phyloP scores from a whole-genome alignment of 2,888 invertebrate species.

The Drosophila anomelani region DNA sequence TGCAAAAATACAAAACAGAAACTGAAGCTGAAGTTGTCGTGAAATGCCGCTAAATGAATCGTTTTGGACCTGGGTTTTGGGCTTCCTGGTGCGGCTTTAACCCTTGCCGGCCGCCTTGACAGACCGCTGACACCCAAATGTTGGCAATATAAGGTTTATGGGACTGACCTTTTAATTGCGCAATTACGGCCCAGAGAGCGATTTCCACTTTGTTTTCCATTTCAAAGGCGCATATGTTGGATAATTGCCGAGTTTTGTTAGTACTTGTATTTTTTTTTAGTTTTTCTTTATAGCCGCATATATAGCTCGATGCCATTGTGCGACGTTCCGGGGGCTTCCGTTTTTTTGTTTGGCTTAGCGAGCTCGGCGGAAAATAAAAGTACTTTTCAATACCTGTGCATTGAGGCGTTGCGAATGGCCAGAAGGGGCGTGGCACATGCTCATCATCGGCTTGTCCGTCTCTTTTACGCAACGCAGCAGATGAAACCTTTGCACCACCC shows the following conservation, averaged over 20 bases:
- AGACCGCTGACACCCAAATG: conserved; percentile 40
- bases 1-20: conserved; percentile 5
- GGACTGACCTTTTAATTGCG: conserved; percentile 53
- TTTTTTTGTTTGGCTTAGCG: conserved; percentile 78
- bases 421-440: conserved; percentile 74
- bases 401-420: conserved; percentile 76
- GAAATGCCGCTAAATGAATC: conserved; percentile 73
- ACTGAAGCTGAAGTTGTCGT: conserved; percentile 57
- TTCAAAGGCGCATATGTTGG: conserved; percentile 57
- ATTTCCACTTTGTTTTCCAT: conserved; percentile 42
- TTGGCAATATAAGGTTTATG: conserved; percentile 21
- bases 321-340: conserved; percentile 69
- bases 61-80: conserved; percentile 27
- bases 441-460: conserved; percentile 57
- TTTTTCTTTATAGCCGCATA: conserved; percentile 1
- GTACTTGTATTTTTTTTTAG: conserved; percentile 27
- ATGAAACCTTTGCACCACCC: conserved; percentile 15
- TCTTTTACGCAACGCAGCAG: conserved; percentile 65
- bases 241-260: conserved; percentile 68
- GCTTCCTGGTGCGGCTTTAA: conserved; percentile 64
- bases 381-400: conserved; percentile 76
- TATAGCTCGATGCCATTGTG: conserved; percentile 40
- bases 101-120: conserved; percentile 41
- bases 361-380: conserved; percentile 59
- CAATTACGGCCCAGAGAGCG: conserved; percentile 42